Evolutionary conservation across 2,113 vertebrate genomes (phyloP).

Genomic region (Regulus satrapa): DNA sequence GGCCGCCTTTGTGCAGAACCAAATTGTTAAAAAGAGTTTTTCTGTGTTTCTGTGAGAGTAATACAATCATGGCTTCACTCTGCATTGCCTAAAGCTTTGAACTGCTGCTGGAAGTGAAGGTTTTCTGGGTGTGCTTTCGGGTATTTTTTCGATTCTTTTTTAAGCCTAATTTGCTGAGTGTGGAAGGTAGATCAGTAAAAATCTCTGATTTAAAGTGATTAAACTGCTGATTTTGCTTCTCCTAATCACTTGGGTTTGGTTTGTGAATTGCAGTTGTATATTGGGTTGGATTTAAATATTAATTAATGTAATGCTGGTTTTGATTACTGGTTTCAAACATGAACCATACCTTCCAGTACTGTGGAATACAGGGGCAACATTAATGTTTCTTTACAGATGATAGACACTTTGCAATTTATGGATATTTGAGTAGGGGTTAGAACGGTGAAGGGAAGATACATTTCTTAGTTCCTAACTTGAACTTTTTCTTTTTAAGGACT

Average conservation of each 20-base stretch:
- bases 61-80: background rate
- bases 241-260: background rate
- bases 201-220: background rate
- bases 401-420: background rate
- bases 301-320: background rate
- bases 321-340: background rate
- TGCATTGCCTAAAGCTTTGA: background rate
- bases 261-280: background rate
- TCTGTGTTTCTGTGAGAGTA: background rate
- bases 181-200: constrained; percentile 3
- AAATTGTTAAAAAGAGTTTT: background rate
- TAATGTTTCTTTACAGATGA: background rate
- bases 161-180: background rate
- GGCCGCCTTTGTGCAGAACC: background rate
- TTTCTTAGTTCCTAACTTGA: constrained; percentile 1
- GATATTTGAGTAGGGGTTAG: background rate
- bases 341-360: background rate
- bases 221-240: constrained; percentile 17
- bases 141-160: background rate
- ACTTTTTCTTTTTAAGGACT: constrained; percentile 77
- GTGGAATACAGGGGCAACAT: background rate
- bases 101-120: background rate
- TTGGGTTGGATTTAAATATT: background rate
- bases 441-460: background rate
- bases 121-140: background rate